A percentile compares a stretch with the other conserved stretches of the same genome.
These are phyloP conservation scores for Petroica traversi DNA, from an alignment of 2,113 vertebrate genomes.

Conservation along the genomic window DNA sequence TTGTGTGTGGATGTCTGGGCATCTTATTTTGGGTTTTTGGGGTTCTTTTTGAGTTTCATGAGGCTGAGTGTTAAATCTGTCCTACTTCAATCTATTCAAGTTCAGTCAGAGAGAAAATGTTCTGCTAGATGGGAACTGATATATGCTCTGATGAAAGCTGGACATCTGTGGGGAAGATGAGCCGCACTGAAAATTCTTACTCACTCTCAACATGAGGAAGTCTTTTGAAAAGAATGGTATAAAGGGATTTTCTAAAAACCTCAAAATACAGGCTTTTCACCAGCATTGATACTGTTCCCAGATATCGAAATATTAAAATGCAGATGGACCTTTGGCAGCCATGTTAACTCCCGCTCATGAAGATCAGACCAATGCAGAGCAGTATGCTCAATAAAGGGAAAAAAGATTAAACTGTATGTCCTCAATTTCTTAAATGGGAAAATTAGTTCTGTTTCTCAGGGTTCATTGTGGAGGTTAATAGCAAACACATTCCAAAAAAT, in stretches of 20 bases:
- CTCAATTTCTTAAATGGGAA: not conserved
- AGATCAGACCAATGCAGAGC: not conserved
- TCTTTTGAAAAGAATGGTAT: not conserved
- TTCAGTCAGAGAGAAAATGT: not conserved
- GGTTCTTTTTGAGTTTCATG: not conserved
- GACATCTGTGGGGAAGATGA: not conserved
- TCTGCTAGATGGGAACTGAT: not conserved
- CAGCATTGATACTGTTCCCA: rapidly evolving
- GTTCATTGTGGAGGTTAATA: not conserved
- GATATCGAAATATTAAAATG: not conserved
- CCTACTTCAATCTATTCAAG: not conserved
- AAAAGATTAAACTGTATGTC: not conserved
- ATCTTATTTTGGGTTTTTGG: rapidly evolving
- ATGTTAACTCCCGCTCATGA: not conserved
- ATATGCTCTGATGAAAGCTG: not conserved
- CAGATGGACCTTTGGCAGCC: not conserved
- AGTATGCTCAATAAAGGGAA: not conserved
- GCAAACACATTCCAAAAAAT: not conserved
- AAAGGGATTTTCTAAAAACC: not conserved
- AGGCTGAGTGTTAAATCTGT: not conserved
- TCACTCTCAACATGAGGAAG: not conserved
- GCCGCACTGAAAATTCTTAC: not conserved
- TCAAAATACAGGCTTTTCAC: not conserved
- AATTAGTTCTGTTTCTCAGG: not conserved
- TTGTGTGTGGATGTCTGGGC: not conserved